Percentiles rank a stretch among this genome's conserved stretches.
Evolutionary conservation across 2,797 vertebrate genomes (phyloP).

Genomic region (Kryptopterus vitreolus): DNA sequence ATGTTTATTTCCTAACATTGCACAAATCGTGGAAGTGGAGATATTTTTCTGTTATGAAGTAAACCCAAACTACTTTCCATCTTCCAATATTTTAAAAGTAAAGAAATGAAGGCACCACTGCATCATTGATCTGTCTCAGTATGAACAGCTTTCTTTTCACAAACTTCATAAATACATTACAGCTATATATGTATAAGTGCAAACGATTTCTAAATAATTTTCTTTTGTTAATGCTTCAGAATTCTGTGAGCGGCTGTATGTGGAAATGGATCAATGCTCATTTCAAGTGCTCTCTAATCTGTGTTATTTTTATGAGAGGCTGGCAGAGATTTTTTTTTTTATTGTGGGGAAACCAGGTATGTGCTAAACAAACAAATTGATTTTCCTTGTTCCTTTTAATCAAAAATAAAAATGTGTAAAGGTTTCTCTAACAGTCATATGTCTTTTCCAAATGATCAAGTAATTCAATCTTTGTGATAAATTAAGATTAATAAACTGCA

Average conservation of each 20-base stretch:
- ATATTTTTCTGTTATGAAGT: conserved; percentile 1
- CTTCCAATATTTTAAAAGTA: conserved; percentile 3
- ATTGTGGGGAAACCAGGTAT: neutral
- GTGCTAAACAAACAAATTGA: neutral
- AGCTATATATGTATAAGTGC: neutral
- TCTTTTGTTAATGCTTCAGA: neutral
- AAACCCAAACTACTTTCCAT: neutral
- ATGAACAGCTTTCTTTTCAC: neutral
- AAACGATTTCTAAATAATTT: neutral
- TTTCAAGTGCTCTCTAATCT: conserved; percentile 22
- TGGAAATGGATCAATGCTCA: conserved; percentile 27
- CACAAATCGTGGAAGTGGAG: conserved; percentile 17
- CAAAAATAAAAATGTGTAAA: no score
- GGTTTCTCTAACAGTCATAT: no score
- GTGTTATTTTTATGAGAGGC: conserved; percentile 27
- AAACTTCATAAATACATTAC: no score
- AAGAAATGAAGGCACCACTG: neutral
- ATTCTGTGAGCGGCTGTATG: neutral
- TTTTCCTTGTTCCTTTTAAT: neutral
- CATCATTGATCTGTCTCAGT: neutral
- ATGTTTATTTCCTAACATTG: neutral
- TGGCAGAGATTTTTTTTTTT: neutral
- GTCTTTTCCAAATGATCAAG: no score
- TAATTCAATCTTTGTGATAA: no score
- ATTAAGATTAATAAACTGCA: neutral